Conservation (phyloP, 92 coral and sea anemone species). For the Paramuricea clavata region DNA sequence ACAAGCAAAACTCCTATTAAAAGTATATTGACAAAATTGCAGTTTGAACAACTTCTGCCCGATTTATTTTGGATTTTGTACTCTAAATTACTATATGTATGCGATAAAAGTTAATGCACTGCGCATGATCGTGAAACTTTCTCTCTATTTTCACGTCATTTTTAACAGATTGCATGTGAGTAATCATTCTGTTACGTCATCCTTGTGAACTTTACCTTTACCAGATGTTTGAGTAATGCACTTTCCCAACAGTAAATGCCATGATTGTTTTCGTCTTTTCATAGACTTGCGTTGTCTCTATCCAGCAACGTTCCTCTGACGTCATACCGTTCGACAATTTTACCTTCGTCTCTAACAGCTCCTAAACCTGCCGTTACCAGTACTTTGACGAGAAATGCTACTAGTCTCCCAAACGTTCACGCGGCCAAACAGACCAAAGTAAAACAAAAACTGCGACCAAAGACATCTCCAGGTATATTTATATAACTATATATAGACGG, state of each 20-base stretch:
- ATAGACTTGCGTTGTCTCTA: conserved; percentile 83
- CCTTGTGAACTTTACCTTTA: too few relatives aligned
- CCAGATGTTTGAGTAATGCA: too few relatives aligned
- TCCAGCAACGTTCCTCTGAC: conserved; percentile 77
- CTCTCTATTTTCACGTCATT: too few relatives aligned
- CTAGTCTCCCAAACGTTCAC: conserved; percentile 81
- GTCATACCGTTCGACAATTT: conserved; percentile 78
- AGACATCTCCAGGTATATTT: conserved; percentile 86
- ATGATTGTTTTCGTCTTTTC: too few relatives aligned
- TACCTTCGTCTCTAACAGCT: conserved; percentile 56
- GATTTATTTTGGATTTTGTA: background rate
- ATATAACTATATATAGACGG: too few relatives aligned
- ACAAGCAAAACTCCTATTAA: too few relatives aligned
- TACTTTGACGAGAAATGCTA: conserved; percentile 77
- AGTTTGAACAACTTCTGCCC: background rate
- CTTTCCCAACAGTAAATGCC: too few relatives aligned
- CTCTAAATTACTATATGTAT: background rate
- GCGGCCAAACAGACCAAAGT: conserved; percentile 62
- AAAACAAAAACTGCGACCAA: conserved; percentile 85
- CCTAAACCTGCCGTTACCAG: conserved; percentile 36
- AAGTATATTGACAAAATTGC: too few relatives aligned
- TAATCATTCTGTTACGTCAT: too few relatives aligned
- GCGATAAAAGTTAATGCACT: too few relatives aligned
- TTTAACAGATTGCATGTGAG: too few relatives aligned
- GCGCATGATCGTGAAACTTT: too few relatives aligned